Conservation (phyloP, 2,797 vertebrate genomes). For the Centropyge bicolor region DNA sequence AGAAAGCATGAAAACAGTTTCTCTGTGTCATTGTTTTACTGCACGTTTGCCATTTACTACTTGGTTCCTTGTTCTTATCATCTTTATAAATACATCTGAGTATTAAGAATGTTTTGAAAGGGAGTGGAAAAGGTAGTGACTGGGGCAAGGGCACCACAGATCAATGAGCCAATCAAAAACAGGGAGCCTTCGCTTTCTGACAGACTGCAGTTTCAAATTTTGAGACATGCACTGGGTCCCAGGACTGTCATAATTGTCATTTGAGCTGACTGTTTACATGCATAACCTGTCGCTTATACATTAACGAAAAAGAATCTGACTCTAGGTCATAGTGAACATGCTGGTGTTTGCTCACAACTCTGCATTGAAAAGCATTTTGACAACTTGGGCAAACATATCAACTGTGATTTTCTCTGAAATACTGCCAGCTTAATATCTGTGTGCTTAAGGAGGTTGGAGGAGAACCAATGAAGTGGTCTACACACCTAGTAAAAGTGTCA, state of each 20-base stretch:
- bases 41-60: not conserved
- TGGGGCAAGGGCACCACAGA: not conserved
- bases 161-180: not conserved
- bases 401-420: not conserved
- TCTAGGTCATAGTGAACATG: not conserved
- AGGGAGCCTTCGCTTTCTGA: not conserved
- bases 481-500: slow-evolving; percentile 8
- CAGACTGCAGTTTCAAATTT: not conserved
- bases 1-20: not conserved
- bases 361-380: not conserved
- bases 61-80: not conserved
- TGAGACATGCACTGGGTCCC: too few relatives aligned
- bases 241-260: not conserved
- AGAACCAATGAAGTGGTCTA: not conserved
- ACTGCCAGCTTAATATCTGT: not conserved
- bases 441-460: not conserved
- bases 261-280: not conserved
- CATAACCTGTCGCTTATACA: not conserved
- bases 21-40: too few relatives aligned
- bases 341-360: not conserved
- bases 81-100: not conserved
- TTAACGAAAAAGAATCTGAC: too few relatives aligned
- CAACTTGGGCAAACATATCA: not conserved
- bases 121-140: not conserved
- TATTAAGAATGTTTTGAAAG: not conserved